Evolutionary conservation across 2,888 invertebrate genomes (phyloP), one percentile per base, ranked within the genome.

Genomic region (Cordilura impudica): DNA sequence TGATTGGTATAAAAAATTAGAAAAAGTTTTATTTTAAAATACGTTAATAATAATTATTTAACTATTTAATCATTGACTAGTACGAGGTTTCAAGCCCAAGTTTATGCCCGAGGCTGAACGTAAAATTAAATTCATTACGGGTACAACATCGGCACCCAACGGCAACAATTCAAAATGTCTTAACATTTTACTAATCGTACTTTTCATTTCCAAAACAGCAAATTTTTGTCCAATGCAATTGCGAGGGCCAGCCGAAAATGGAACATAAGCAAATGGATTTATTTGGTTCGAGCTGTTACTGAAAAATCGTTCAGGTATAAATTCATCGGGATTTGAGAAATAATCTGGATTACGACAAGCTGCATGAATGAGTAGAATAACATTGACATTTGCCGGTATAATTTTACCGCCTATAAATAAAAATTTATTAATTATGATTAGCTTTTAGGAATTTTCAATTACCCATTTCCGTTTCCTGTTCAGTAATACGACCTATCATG

Each of bases 201-300:
- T 87, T 85, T 93, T 93, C 84, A 93, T 86, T 84, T 92, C 92
- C 83, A 92, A 84, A 88, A 92, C 89, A 61, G 89, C 91, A 86
- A 88, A 90, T 83, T 90, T 91, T 85, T 91, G 89, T 0, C 89
- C 89, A 76, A 89, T 88, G 70, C 89, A 89, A 79, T 89, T 89
- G 29, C 89, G 85, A 0, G 88, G 86, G 1, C 89, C 89, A 0
- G 88, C 89, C 4, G 86, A 86, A 71, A 89, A 89, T 1, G 92
- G 91, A 4, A 93, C 86, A 88, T 91, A 93, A 18, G 90, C 89
- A 82, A 91, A 92, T 0, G 91, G 90, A 83, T 90, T 83, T 0
- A 82, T 75, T 6, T 82, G 65, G 1, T 73, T 43, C 0, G 58
- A 6, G 18, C 83, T 82, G 1, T 39, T 12, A 72, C n/a, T 80